Conservation (phyloP, 2,888 invertebrate genomes). For the Gibbula magus region DNA sequence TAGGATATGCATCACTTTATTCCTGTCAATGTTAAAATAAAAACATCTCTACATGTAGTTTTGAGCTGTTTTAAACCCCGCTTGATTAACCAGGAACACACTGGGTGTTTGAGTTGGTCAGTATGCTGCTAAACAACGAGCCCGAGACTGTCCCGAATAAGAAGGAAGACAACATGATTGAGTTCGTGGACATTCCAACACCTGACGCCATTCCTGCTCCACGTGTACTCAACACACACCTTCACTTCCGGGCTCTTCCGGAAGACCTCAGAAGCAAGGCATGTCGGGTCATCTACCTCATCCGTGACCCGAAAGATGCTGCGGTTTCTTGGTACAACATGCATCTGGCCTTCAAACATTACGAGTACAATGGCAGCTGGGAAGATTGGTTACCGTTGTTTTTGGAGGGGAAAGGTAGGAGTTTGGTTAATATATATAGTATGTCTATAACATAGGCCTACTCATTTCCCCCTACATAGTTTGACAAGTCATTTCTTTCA, state of each 20-base stretch:
- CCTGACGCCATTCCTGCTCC: background rate
- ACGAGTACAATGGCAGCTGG: background rate
- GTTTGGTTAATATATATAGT: background rate
- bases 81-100: background rate
- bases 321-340: background rate
- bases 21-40: too few species aligned
- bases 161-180: conserved; percentile 4
- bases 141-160: background rate
- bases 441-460: too few species aligned
- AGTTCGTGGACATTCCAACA: background rate
- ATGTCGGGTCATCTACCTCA: conserved; percentile 2
- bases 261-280: background rate
- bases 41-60: too few species aligned
- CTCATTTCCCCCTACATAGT: too few species aligned
- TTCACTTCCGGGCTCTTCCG: background rate
- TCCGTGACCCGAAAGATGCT: background rate
- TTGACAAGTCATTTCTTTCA: too few species aligned
- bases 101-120: background rate
- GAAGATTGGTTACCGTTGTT: background rate
- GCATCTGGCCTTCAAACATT: background rate
- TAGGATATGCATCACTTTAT: too few species aligned
- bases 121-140: background rate
- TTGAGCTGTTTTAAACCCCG: too few species aligned
- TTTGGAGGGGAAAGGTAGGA: background rate
- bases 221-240: background rate